Base-by-base conservation (phyloP, 2,888 invertebrate species). In the Thecophora atra region DNA sequence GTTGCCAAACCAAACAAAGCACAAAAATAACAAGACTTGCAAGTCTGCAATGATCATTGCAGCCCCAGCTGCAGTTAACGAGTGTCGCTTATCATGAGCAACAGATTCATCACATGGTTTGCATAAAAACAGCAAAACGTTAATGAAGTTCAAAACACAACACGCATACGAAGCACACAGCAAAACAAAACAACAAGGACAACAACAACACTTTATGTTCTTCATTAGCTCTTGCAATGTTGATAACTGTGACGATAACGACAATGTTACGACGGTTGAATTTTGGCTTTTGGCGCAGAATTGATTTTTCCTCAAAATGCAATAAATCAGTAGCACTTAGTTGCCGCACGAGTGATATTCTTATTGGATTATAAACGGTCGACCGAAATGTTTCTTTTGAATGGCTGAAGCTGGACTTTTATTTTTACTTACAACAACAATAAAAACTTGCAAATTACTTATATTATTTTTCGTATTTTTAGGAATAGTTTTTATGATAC, bases 261-360 rank as follows among this genome's bases (percentile, higher is more conserved):
- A 58, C 24, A 19, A 51, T 51, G 68, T 65, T 42, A 24, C 8
- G 19, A 21, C n/a, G 1, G 11, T 44, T 19, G 37, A 30, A 19
- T 65, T 28, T 54, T 64, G 64, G 17, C 51, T 58, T 47, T 42
- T 60, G 47, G 30, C 60, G 51, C 30, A 44, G 47, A 65, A 71
- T 71, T 71, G 71, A 71, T 71, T 71, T 71, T 71, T 71, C 71
- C 56, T 21, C 56, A 64, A 65, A 58, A 65, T 47, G 47, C 70
- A 47, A 37, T 37, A 37, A 37, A 37, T 1, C 37, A 37, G 2
- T 37, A 6, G 11, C n/a, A n/a, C n/a, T n/a, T n/a, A 37, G 11
- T 37, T 37, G 11, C 7, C 37, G 37, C 37, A 1, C n/a, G n/a
- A n/a, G n/a, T n/a, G n/a, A n/a, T n/a, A n/a, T n/a, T n/a, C n/a